Conservation (phyloP, 1,140 invertebrate genomes). For the Drosophila trapezifrons region DNA sequence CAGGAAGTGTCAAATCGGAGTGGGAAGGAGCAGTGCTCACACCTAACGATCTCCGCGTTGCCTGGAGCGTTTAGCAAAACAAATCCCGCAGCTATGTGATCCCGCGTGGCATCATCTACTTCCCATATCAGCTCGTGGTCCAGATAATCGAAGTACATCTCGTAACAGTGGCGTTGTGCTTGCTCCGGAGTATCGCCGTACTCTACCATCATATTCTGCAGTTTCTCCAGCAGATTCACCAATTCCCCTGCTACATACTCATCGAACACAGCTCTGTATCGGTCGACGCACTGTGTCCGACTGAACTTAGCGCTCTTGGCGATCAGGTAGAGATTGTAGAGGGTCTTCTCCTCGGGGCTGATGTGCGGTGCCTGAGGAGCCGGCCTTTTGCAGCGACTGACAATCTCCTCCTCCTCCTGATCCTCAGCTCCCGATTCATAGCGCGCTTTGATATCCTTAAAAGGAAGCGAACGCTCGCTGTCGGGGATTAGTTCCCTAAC, state of each 20-base stretch:
- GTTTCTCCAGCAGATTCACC: slow-evolving; percentile 64
- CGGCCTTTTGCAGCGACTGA: slow-evolving; percentile 45
- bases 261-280: slow-evolving; percentile 77
- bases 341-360: slow-evolving; percentile 81
- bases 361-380: slow-evolving; percentile 44
- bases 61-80: slow-evolving; percentile 58
- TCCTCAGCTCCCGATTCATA: slow-evolving; percentile 57
- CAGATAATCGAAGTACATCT: slow-evolving; percentile 83
- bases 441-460: slow-evolving; percentile 76
- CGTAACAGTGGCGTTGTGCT: slow-evolving; percentile 73
- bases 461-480: slow-evolving; percentile 74
- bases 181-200: slow-evolving; percentile 73
- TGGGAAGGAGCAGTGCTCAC: slow-evolving; percentile 75
- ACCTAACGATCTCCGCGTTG: slow-evolving; percentile 64
- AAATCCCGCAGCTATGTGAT: slow-evolving; percentile 77
- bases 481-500: slow-evolving; percentile 75
- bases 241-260: slow-evolving; percentile 76
- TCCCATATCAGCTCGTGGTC: slow-evolving; percentile 83
- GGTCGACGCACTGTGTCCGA: slow-evolving; percentile 76
- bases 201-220: slow-evolving; percentile 73
- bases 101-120: slow-evolving; percentile 74
- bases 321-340: slow-evolving; percentile 82
- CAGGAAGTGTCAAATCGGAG: slow-evolving; percentile 75
- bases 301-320: slow-evolving; percentile 79
- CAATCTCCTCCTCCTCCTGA: slow-evolving; percentile 78